Base-by-base conservation (phyloP, 2,113 vertebrate species). In the Cynoglossus semilaevis region DNA sequence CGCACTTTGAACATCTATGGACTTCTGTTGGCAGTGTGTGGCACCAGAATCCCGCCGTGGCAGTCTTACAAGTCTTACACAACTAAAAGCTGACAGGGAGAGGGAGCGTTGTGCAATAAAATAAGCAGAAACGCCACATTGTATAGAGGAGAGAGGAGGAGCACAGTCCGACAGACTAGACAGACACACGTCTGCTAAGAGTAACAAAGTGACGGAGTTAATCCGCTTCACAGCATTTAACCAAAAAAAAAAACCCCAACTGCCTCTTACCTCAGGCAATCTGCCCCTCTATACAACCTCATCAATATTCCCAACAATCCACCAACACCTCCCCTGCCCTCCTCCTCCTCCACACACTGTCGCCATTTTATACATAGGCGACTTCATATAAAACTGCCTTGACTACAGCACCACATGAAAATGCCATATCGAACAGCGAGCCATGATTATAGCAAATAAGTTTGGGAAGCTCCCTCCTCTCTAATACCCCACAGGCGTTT, bases 301-400 rank as follows among this genome's bases (percentile, higher is more conserved):
- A 79, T 81, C 67, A 83, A 86, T 81, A 88, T 82, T 79, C 79
- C 81, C 82, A 22, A 18, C 34, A 64, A 76, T 81, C 38, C 37
- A 88, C 74, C 73, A 29, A 29, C 22, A 29, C 22, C 22, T 29
- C 22, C 22, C 22, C 22, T 29, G 22, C 22, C 22, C 22, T 29
- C 22, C 79, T 43, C 82, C 72, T 73, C 85, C 88, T 85, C 85
- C 80, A 85, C 88, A 86, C 87, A 85, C 88, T 92, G 91, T 92
- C 91, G 91, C 91, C 91, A 92, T 92, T 91, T 92, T 92, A 91
- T 88, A 90, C 88, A 89, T 90, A 84, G 88, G 86, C 87, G 89
- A 91, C 90, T 91, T 90, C 76, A 89, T 87, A 79, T 87, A 88
- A 29, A 86, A 88, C 85, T 89, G 87, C 81, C 82, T 81, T 65